Percentiles rank a stretch among this genome's conserved stretches.
These are phyloP conservation scores for Cebus imitator DNA, from an alignment of 2,113 vertebrate species.

Conservation along the genomic window DNA sequence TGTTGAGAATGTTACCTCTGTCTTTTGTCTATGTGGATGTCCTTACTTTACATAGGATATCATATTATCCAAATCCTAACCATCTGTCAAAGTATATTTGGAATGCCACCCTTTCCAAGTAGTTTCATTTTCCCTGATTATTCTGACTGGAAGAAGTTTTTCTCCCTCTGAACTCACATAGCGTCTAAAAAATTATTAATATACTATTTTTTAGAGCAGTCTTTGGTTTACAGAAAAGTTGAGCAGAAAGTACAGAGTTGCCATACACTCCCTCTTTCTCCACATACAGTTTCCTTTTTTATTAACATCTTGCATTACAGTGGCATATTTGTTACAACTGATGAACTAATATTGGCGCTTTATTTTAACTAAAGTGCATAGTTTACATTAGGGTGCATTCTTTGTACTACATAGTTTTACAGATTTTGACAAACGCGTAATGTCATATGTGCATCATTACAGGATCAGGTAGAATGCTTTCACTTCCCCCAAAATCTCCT, in stretches of 20 bases:
- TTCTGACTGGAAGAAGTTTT: not conserved
- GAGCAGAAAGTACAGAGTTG: not conserved
- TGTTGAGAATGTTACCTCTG: not conserved
- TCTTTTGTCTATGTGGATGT: not conserved
- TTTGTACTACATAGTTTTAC: not conserved
- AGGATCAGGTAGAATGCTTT: not conserved
- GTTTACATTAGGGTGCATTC: not conserved
- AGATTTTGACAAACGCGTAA: not conserved
- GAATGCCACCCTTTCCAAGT: constrained; percentile 2
- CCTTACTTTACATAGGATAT: not conserved
- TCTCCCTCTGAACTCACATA: not conserved
- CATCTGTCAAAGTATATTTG: constrained; percentile 16
- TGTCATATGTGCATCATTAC: not conserved
- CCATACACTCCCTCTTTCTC: not conserved
- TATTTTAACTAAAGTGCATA: not conserved
- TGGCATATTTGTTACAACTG: not conserved
- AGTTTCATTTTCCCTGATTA: not conserved
- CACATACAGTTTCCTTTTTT: not conserved
- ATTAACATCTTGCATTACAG: not conserved
- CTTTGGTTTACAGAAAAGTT: not conserved
- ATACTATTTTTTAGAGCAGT: not conserved
- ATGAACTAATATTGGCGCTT: not conserved
- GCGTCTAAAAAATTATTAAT: not conserved
- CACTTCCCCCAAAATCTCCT: not conserved
- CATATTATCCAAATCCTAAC: constrained; percentile 16